Evolutionary conservation across 1,140 invertebrate species (phyloP).

Genomic region (Aleiodes sp.): DNA sequence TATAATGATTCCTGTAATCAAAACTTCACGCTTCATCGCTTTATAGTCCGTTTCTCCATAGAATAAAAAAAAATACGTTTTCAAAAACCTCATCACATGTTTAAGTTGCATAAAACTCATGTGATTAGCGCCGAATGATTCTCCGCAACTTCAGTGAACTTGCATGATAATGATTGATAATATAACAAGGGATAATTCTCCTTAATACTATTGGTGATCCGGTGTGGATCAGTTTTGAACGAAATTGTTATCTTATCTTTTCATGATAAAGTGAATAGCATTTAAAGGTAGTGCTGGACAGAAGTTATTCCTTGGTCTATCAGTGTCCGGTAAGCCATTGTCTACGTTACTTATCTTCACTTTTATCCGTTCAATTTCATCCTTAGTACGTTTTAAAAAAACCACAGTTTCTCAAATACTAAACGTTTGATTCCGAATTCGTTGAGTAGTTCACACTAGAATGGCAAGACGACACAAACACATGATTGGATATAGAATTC

Average conservation of each 20-base stretch:
- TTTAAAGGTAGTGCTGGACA: conserved; percentile 30
- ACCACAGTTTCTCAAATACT: not conserved
- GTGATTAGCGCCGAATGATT: too few relatives aligned
- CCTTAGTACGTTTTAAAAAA: not conserved
- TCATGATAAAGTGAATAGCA: conserved; percentile 33
- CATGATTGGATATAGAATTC: conserved; percentile 50
- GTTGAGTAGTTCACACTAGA: conserved; percentile 4
- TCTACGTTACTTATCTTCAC: not conserved
- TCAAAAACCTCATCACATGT: too few relatives aligned
- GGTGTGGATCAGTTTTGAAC: not conserved
- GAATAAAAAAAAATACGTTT: too few relatives aligned
- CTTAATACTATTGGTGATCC: not conserved
- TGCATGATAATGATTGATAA: too few relatives aligned
- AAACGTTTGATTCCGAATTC: conserved; percentile 3
- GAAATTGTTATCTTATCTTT: conserved; percentile 31
- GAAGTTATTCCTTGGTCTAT: conserved; percentile 19
- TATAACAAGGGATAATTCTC: not conserved
- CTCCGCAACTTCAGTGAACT: too few relatives aligned
- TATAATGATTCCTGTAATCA: too few relatives aligned
- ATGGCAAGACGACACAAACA: conserved; percentile 53
- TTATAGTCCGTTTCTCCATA: too few relatives aligned
- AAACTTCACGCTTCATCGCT: too few relatives aligned
- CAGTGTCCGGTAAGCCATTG: conserved; percentile 28
- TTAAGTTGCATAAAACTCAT: too few relatives aligned
- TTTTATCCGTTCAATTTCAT: not conserved